Evolutionary conservation across 23 tunicate genomes (phyloP), one percentile per base, ranked within the genome.

Genomic region (Phallusia fumigata): DNA sequence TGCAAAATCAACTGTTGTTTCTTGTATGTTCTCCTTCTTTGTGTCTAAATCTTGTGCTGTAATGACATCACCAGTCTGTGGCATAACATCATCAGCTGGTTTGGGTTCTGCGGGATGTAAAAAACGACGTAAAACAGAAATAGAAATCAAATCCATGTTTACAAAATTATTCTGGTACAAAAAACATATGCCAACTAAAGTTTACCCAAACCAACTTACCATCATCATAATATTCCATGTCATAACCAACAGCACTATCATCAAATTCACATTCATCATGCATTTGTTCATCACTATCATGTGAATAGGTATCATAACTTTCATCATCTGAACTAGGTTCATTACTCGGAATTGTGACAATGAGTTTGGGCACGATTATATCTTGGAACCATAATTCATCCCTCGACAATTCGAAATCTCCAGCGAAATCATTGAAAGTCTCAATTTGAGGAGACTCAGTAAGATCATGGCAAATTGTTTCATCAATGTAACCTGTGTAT

Each of bases 321-420:
- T 58, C 69, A 58, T 58, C 69, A 58, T 58, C 69, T 58, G 69
- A 21, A 58, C 13, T 16, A 58, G 69, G 69, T 58, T 22, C 69
- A 40, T 40, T 10, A 40, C 10, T 10, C 5, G 47, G 47, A 40
- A 40, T 40, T 13, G 69, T 58, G 28, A 58, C 28, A 21, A 24
- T 58, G 16, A 58, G 8, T 58, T 22, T 58, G 8, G 69, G 69
- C 69, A 58, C 69, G 13, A 58, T 13, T 6, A 58, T 58, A 58
- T 58, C 69, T 58, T 58, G 69, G 13, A 58, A 58, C 69, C 69
- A 58, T 3, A 6, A 1, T 24, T 58, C 69, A 58, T 58, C 69
- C 26, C 28, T 21, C 2, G 26, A 21, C 26, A 13, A 6, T 21
- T 58, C 69, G 16, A 58, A 6, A 21, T 58, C 69, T 58, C 13